Conservation (phyloP, 2,888 invertebrate species). For the Mactromeris polynyma region DNA sequence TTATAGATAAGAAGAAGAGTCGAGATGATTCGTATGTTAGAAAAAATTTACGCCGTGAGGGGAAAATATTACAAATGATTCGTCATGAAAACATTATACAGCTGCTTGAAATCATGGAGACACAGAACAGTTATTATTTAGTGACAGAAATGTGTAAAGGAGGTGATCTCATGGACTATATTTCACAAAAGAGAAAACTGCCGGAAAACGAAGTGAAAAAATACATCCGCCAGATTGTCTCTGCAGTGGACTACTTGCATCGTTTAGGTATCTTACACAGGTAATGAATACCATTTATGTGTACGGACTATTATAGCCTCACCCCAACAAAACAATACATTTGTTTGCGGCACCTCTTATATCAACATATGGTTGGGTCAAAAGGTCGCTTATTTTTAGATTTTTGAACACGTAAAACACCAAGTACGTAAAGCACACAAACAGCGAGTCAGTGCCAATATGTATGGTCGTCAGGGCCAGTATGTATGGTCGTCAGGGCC, state of each 20-base stretch:
- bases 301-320: no score
- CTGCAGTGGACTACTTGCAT: constrained; percentile 86
- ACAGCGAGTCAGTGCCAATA: no score
- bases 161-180: constrained; percentile 86
- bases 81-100: constrained; percentile 85
- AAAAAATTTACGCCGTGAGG: constrained; percentile 85
- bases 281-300: constrained; percentile 66
- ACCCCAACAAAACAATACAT: no score
- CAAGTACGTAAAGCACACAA: no score
- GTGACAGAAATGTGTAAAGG: constrained; percentile 86
- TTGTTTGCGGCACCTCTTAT: no score
- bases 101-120: constrained; percentile 86
- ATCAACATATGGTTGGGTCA: no score
- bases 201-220: constrained; percentile 83
- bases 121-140: constrained; percentile 86
- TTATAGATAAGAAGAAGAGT: constrained; percentile 86
- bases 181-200: constrained; percentile 82
- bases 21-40: constrained; percentile 85
- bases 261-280: constrained; percentile 85
- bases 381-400: no score
- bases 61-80: constrained; percentile 85
- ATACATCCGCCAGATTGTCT: constrained; percentile 85
- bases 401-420: no score
- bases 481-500: no score
- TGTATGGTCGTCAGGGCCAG: no score